A percentile compares a stretch with the other conserved stretches of the same genome.
phyloP scores from a whole-genome alignment of 2,113 vertebrate species.

The Archilochus colubris region DNA sequence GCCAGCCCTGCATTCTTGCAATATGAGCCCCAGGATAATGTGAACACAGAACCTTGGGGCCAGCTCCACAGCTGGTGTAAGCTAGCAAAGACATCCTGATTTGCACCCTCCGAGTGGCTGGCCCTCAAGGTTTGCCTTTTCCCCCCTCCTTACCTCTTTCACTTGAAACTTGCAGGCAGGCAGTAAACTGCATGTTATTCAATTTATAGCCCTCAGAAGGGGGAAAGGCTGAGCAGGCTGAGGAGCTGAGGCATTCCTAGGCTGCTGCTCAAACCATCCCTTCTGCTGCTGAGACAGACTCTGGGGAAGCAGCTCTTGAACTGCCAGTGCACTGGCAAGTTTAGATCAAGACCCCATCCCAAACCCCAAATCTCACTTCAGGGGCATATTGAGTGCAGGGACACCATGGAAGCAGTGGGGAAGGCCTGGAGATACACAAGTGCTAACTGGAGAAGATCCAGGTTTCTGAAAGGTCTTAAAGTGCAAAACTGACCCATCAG shows the following conservation, averaged over 20 bases:
- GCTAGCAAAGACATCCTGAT: neutral
- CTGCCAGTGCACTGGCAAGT: neutral
- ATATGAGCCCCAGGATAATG: conserved; percentile 46
- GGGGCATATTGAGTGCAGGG: neutral
- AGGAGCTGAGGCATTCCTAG: neutral
- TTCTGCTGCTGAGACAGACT: neutral
- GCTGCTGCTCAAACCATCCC: neutral
- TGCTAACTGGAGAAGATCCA: neutral
- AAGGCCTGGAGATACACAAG: neutral
- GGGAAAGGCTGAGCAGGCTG: neutral
- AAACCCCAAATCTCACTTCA: neutral
- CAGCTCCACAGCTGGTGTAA: conserved; percentile 39
- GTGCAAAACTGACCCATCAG: neutral
- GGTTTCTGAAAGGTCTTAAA: neutral
- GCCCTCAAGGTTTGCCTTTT: neutral
- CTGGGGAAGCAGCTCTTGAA: neutral
- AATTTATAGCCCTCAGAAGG: conserved; percentile 16
- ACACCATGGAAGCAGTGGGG: neutral
- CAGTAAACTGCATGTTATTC: neutral
- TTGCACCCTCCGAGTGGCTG: neutral
- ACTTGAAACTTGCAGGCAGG: neutral
- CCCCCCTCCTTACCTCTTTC: neutral
- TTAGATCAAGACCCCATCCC: neutral
- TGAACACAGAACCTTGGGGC: conserved; percentile 39
- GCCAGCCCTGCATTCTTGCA: conserved; percentile 54